phyloP scores from a whole-genome alignment of 2,888 invertebrate species.

The Rhogogaster chlorosoma region DNA sequence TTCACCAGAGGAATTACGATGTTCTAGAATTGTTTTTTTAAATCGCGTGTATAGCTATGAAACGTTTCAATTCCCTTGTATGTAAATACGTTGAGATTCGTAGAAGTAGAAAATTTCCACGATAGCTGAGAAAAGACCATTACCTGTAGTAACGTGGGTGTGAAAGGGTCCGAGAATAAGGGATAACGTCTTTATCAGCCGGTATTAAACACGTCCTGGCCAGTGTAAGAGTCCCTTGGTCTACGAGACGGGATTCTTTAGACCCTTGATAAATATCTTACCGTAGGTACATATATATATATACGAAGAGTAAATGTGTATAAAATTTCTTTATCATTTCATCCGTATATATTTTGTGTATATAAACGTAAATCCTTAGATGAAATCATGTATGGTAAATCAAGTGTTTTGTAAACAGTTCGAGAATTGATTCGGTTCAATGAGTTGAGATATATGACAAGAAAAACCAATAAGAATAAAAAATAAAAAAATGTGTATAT shows the following conservation, averaged over 20 bases:
- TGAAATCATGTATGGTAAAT: constrained; percentile 7
- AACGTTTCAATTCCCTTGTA: too few species aligned
- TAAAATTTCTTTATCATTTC: not conserved
- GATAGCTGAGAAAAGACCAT: not conserved
- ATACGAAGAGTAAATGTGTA: not conserved
- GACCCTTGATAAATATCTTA: not conserved
- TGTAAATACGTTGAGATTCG: too few species aligned
- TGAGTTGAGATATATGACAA: not conserved
- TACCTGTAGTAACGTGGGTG: not conserved
- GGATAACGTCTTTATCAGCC: constrained; percentile 38
- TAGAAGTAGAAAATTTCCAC: not conserved
- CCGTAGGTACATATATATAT: not conserved
- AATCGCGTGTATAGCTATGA: too few species aligned
- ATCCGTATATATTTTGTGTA: not conserved
- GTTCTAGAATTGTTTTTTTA: too few species aligned
- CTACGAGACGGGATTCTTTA: constrained; percentile 1
- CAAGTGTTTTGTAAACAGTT: not conserved
- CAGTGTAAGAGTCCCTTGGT: not conserved
- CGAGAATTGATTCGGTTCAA: not conserved
- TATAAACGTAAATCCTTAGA: not conserved
- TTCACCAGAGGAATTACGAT: too few species aligned
- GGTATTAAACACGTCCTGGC: constrained; percentile 10
- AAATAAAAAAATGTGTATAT: not conserved
- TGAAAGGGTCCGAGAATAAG: not conserved
- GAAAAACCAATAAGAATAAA: too few species aligned